Evolutionary conservation across 2,888 invertebrate genomes (phyloP).

Genomic region (Allacma fusca): DNA sequence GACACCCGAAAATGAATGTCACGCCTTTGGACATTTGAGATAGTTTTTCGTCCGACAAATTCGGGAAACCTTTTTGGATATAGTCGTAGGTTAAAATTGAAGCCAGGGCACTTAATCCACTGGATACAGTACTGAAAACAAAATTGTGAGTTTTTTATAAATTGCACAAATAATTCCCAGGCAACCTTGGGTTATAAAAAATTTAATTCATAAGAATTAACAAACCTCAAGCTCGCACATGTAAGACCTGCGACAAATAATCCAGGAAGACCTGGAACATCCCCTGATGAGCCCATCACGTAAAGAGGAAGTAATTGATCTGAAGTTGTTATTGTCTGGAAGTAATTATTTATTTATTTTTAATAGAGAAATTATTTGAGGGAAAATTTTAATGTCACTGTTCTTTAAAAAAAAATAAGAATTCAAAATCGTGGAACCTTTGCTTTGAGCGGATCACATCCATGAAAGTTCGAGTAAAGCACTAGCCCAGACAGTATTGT

Average conservation of each 20-base stretch:
- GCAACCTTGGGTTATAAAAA: too few species aligned
- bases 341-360: too few species aligned
- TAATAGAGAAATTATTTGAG: too few species aligned
- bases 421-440: too few species aligned
- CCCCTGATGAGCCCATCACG: slow-evolving; percentile 82
- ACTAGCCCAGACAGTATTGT: slow-evolving; percentile 86
- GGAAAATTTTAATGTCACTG: too few species aligned
- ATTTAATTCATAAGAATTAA: too few species aligned
- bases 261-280: slow-evolving; percentile 80
- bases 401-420: too few species aligned
- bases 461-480: slow-evolving; percentile 82
- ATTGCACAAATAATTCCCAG: too few species aligned
- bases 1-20: slow-evolving; percentile 65
- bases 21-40: slow-evolving; percentile 66
- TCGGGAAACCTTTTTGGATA: slow-evolving; percentile 54
- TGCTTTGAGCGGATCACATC: slow-evolving; percentile 83
- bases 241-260: slow-evolving; percentile 95
- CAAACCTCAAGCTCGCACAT: slow-evolving; percentile 78
- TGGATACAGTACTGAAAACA: slow-evolving; percentile 67
- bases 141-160: too few species aligned
- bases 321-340: slow-evolving; percentile 10
- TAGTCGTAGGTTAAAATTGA: slow-evolving; percentile 68
- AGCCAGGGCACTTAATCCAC: slow-evolving; percentile 69
- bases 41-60: slow-evolving; percentile 63
- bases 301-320: slow-evolving; percentile 83